Evolutionary conservation across 2,888 invertebrate genomes (phyloP).

Genomic region (Drosophila aldrichi): DNA sequence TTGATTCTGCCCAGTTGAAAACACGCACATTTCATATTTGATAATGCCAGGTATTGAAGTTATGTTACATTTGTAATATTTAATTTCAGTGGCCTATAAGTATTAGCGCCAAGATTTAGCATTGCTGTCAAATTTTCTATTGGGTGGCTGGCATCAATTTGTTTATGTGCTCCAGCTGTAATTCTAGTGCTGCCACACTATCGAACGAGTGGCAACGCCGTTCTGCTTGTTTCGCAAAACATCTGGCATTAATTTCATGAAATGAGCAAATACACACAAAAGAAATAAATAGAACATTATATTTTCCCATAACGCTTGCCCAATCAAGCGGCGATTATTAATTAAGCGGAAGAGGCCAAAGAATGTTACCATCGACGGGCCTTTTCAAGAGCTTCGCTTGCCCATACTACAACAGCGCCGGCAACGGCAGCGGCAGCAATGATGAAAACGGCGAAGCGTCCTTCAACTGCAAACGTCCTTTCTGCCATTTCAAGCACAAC

Average conservation of each 20-base stretch:
- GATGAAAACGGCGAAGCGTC: slow-evolving; percentile 87
- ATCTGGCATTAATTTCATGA: slow-evolving; percentile 60
- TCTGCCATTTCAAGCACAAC: slow-evolving; percentile 96
- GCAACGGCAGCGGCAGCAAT: slow-evolving; percentile 86
- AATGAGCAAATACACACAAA: slow-evolving; percentile 51
- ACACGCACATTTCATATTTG: background rate
- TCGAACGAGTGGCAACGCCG: slow-evolving; percentile 33
- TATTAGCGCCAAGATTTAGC: background rate
- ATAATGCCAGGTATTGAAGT: too few species aligned
- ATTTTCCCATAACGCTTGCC: slow-evolving; percentile 36
- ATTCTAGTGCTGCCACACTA: slow-evolving; percentile 40
- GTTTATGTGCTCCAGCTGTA: slow-evolving; percentile 52
- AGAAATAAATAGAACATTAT: slow-evolving; percentile 40
- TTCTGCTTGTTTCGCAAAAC: slow-evolving; percentile 20
- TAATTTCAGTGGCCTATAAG: background rate
- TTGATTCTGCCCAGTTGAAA: background rate
- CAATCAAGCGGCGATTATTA: slow-evolving; percentile 19
- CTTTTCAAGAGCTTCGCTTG: slow-evolving; percentile 94
- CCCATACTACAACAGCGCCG: slow-evolving; percentile 91
- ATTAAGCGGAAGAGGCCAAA: slow-evolving; percentile 52
- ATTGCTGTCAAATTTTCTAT: slow-evolving; percentile 33
- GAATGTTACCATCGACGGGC: slow-evolving; percentile 95
- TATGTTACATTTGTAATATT: background rate
- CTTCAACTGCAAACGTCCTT: slow-evolving; percentile 92
- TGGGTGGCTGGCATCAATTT: slow-evolving; percentile 28